Conservation (phyloP, 2,888 invertebrate species). For the Thecophora atra region DNA sequence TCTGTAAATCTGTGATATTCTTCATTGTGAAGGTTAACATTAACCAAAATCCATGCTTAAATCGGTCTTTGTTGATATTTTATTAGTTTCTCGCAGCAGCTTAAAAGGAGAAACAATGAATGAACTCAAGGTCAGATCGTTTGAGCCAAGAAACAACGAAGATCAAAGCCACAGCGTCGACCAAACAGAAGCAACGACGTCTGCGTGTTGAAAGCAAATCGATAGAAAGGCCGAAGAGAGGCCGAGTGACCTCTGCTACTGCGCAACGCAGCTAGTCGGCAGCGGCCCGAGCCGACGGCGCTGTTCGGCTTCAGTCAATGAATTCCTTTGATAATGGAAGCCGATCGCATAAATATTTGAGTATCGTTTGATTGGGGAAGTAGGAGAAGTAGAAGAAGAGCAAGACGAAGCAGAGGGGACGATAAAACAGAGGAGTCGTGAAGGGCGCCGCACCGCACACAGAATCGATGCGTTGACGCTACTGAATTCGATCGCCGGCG, state of each 20-base stretch:
- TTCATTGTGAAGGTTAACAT: too few relatives aligned
- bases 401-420: too few relatives aligned
- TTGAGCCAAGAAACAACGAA: not conserved
- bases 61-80: too few relatives aligned
- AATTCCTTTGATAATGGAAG: slow-evolving; percentile 53
- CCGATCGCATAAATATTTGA: slow-evolving; percentile 63
- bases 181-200: not conserved
- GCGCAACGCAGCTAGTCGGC: not conserved
- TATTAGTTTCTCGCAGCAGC: too few relatives aligned
- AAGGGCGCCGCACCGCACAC: slow-evolving; percentile 45
- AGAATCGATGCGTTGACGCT: slow-evolving; percentile 58
- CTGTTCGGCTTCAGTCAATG: slow-evolving; percentile 15
- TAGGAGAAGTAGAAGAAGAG: slow-evolving; percentile 20
- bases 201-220: not conserved
- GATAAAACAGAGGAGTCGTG: too few relatives aligned
- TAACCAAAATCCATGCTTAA: too few relatives aligned
- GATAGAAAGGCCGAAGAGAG: not conserved
- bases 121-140: not conserved
- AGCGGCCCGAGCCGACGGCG: not conserved
- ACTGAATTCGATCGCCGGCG: slow-evolving; percentile 52
- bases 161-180: not conserved
- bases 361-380: slow-evolving; percentile 48
- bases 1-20: too few relatives aligned
- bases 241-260: slow-evolving; percentile 2
- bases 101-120: not conserved